Base-by-base conservation (phyloP, 2,888 invertebrate species). In the Microchrysa polita region DNA sequence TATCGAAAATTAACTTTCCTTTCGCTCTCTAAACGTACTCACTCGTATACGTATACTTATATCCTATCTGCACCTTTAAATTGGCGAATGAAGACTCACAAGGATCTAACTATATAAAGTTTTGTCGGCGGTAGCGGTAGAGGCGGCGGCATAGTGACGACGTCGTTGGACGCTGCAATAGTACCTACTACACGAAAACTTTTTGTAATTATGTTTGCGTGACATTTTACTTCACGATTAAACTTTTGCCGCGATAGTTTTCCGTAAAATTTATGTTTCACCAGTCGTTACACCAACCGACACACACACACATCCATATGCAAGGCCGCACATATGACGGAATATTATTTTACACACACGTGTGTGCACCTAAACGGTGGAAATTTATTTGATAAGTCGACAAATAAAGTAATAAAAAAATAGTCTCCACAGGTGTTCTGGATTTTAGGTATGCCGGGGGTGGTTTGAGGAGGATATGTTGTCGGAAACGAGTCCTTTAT, bases 161-260 rank as follows among this genome's bases (percentile, higher is more conserved):
- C n/a, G n/a, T n/a, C n/a, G n/a, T n/a, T n/a, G 34, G 65, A 65
- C 27, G 27, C 2, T 34, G 27, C 27, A 34, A 34, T n/a, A n/a
- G n/a, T n/a, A n/a, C n/a, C n/a, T n/a, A n/a, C 4, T 34, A 65
- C 65, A 65, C 22, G 65, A 48, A 34, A 65, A 65, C 65, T 65
- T 65, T 65, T 65, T 65, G 48, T 65, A 65, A 65, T 65, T 65
- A 65, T 65, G 65, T 48, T 65, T 65, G 65, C 65, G 65, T 65
- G 65, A 65, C 65, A 65, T 65, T 65, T 65, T 48, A 65, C 65
- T 65, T 65, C 65, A 20, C 65, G 48, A 65, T 65, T 65, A 65
- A 65, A 65, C 65, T 65, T 65, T 48, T 44, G 20, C 65, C 48
- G 65, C 65, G 44, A 65, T 65, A 65, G 48, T 65, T 34, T 65